These are phyloP conservation scores for Sthenelais limicola DNA, from an alignment of 2,888 invertebrate genomes.

Conservation along the genomic window DNA sequence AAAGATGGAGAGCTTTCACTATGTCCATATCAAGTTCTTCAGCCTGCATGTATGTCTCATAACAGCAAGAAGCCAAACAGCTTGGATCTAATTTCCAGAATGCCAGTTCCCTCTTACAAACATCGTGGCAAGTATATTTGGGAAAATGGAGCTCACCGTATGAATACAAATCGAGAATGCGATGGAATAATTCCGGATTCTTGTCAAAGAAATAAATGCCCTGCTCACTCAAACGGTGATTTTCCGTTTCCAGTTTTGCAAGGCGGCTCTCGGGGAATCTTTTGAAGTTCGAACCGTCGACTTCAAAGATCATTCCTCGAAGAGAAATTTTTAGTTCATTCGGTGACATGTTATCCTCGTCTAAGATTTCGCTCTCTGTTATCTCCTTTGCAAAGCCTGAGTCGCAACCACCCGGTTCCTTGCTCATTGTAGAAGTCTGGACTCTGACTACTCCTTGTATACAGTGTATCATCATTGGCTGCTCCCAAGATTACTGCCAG, in stretches of 20 bases:
- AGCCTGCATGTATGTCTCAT: background rate
- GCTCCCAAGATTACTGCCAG: too few species aligned
- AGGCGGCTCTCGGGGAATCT: background rate
- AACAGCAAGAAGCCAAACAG: conserved; percentile 33
- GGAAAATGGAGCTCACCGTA: conserved; percentile 27
- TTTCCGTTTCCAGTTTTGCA: background rate
- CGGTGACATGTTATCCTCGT: too few species aligned
- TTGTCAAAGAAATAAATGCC: conserved; percentile 17
- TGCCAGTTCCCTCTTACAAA: conserved; percentile 9
- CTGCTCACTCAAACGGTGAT: background rate
- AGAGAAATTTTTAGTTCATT: background rate
- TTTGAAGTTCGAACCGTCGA: background rate
- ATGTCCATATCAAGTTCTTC: conserved; percentile 17
- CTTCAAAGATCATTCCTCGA: background rate
- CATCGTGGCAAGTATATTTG: background rate
- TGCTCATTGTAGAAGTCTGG: too few species aligned
- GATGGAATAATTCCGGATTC: conserved; percentile 13
- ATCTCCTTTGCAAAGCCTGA: too few species aligned
- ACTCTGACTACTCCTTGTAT: too few species aligned
- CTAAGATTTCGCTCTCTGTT: too few species aligned
- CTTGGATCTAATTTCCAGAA: conserved; percentile 24
- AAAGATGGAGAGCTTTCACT: background rate
- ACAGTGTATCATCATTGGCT: too few species aligned
- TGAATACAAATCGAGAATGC: conserved; percentile 22
- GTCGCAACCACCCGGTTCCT: too few species aligned